Percentiles rank a stretch among this genome's conserved stretches.
Conservation (phyloP, 2,113 vertebrate genomes). For the Sapajus apella region DNA sequence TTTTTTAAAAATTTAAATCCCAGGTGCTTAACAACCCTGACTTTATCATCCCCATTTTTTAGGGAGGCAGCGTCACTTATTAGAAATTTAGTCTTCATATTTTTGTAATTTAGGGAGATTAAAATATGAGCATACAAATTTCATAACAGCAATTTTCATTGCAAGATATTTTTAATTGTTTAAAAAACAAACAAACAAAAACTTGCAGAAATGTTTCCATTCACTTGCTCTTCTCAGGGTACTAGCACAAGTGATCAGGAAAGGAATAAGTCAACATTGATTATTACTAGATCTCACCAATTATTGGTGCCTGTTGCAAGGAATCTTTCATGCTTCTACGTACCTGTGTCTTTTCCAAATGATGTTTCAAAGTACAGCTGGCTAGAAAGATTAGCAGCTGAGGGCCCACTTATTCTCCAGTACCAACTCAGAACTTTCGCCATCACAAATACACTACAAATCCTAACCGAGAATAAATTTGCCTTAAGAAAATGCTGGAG, state of each 20-base stretch:
- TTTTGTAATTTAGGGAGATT: not conserved
- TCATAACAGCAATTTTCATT: constrained; percentile 12
- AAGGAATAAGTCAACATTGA: not conserved
- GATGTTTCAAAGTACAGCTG: not conserved
- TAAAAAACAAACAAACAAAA: not conserved
- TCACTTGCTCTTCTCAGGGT: not conserved
- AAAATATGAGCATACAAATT: not conserved
- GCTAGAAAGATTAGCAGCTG: not conserved
- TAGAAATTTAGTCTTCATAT: not conserved
- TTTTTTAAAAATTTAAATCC: not conserved
- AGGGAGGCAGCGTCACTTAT: not conserved
- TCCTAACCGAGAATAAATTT: not conserved
- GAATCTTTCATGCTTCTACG: not conserved
- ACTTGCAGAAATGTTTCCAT: not conserved
- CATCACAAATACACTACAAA: not conserved
- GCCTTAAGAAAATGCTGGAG: not conserved
- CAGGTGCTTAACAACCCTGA: not conserved
- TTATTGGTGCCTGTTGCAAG: not conserved
- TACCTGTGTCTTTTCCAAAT: not conserved
- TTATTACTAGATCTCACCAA: not conserved
- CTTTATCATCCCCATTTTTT: not conserved
- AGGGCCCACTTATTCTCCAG: not conserved
- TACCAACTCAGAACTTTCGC: not conserved
- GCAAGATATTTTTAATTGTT: not conserved
- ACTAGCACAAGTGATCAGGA: not conserved